Evolutionary conservation across 2,113 vertebrate genomes (phyloP), one percentile per base, ranked within the genome.

Genomic region (Syrrhaptes paradoxus): DNA sequence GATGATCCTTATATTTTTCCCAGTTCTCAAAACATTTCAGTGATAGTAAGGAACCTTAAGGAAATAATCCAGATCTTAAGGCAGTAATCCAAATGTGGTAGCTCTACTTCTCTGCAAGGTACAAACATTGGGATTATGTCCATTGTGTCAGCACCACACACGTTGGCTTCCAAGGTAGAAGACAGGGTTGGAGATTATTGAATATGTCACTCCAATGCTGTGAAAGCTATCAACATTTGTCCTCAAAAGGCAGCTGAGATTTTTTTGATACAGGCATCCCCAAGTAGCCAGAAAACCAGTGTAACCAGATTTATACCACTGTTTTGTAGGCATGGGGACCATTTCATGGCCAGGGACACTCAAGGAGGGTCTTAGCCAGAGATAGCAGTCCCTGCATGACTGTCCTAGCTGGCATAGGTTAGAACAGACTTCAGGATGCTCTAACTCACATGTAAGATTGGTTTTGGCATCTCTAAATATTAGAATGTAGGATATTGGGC

Each of bases 121-220:
- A 63, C 0, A 0, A 75, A 36, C 25, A 24, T 3, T 41, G 31
- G 31, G 36, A 21, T 43, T 63, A 15, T 90, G 51, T 65, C 38
- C 63, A 51, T 22, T 72, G 18, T 72, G 24, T 79, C 54, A 89
- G 34, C 5, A 6, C 11, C 38, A 46, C n/a, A 62, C 38, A 18
- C 62, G 38, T 46, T 89, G 55, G 25, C 17, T 87, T 89, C 57
- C 38, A 75, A 67, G 41, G 36, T 8, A 72, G 63, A 63, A 83
- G 26, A 38, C 6, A 24, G 80, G 57, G 20, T 25, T 29, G 61
- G 36, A 72, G 20, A 9, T 32, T 34, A 66, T 45, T 86, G 61
- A 72, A 75, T 65, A 11, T 24, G 21, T 36, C 41, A 17, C 11
- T 85, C 18, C 21, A 28, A 6, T 70, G 46, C 46, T 78, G 2